Base-by-base conservation (phyloP, 2,113 vertebrate genomes). In the Hepsetus odoe region DNA sequence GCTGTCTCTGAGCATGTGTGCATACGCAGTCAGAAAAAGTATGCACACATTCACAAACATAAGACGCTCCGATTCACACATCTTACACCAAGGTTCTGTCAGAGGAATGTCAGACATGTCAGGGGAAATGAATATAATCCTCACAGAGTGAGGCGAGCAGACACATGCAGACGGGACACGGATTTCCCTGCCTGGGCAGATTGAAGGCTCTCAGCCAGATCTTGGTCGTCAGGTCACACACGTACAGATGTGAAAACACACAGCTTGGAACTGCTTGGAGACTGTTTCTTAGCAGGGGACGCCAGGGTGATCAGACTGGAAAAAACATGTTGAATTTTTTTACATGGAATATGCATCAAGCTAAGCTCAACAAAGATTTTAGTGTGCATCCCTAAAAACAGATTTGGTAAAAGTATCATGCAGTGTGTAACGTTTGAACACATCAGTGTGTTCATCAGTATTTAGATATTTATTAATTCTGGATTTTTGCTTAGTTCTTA, bases 61-160 rank as follows among this genome's bases (percentile, higher is more conserved):
- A 40, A 26, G 22, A 6, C 4, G 5, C 22, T 42, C 32, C 0
- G 22, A 20, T 16, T 56, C 51, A 76, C 22, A n/a, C 73, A 40
- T 61, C 74, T 76, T 76, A 55, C 35, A 56, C 46, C 42, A 32
- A 76, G 53, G 62, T 76, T 76, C 32, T 66, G 13, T 67, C 62
- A 53, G 49, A 8, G 49, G 56, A 53, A 30, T 55, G 59, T 55
- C 49, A 24, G 46, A 35, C 30, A 64, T 74, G 59, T 0, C 1
- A 38, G 35, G 12, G 53, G 61, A 40, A 51, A 28, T 55, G 62
- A 67, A 26, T 10, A 20, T 76, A 56, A 76, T 76, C 33, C 74
- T 53, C 18, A 20, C 74, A 67, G 62, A 56, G 38, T 7, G 32
- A 56, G 22, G 33, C n/a, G 24, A 24, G 49, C 53, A 67, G 35